These are phyloP conservation scores for Osmerus mordax DNA, from an alignment of 2,113 vertebrate species.

Conservation along the genomic window DNA sequence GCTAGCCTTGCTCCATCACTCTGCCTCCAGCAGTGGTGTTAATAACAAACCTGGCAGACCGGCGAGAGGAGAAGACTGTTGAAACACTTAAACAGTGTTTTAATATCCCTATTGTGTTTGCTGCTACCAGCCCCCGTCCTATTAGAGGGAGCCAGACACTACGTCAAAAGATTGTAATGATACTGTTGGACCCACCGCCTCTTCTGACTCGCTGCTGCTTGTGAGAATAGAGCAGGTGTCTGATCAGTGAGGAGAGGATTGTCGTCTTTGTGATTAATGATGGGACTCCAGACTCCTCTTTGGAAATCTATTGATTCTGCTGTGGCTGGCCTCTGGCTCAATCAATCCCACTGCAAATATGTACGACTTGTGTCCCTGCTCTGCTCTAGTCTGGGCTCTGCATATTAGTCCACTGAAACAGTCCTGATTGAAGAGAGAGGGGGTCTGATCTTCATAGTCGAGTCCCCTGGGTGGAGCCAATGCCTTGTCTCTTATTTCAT, in stretches of 20 bases:
- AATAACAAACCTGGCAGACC: not conserved
- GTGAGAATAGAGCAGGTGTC: conserved; percentile 56
- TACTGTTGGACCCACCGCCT: conserved; percentile 15
- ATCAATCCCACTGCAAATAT: conserved; percentile 63
- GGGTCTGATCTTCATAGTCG: too few relatives aligned
- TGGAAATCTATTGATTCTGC: conserved; percentile 57
- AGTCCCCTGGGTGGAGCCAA: too few relatives aligned
- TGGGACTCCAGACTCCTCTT: conserved; percentile 53
- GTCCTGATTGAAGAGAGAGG: too few relatives aligned
- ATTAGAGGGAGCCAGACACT: conserved; percentile 18
- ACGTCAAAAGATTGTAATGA: conserved; percentile 41
- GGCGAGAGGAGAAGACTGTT: not conserved
- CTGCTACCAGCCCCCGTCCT: conserved; percentile 5
- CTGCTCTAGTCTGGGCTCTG: conserved; percentile 29
- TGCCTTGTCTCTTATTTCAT: too few relatives aligned
- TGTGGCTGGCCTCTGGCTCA: conserved; percentile 32
- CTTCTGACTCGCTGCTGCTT: conserved; percentile 19
- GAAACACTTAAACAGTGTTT: conserved; percentile 21
- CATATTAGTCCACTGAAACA: conserved; percentile 5
- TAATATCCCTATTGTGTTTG: conserved; percentile 19
- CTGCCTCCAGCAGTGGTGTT: not conserved
- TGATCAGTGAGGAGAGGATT: conserved; percentile 38
- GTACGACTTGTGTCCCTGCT: conserved; percentile 45
- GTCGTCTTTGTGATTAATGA: conserved; percentile 64
- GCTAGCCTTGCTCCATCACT: not conserved